Evolutionary conservation across 2,888 invertebrate genomes (phyloP).

Genomic region (Meiosimyza decipiens): DNA sequence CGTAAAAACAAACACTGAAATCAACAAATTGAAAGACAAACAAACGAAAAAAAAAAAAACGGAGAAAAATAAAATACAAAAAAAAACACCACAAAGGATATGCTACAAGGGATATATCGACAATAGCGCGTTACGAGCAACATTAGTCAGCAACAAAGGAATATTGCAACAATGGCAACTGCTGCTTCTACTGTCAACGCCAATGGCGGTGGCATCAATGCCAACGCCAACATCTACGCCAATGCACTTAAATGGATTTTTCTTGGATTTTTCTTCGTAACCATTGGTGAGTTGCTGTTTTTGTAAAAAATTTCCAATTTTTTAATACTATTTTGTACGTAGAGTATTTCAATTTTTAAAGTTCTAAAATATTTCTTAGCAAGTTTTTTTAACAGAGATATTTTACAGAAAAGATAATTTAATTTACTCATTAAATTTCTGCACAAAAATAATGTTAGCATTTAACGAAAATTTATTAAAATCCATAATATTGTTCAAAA

Average conservation of each 20-base stretch:
- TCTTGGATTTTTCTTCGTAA: constrained; percentile 31
- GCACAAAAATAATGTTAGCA: no score
- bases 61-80: not conserved
- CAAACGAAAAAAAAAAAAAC: constrained; percentile 25
- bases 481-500: no score
- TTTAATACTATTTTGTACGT: not conserved
- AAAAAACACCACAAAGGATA: not conserved
- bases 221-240: constrained; percentile 15
- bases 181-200: constrained; percentile 21
- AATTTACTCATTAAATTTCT: not conserved
- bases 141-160: constrained; percentile 19
- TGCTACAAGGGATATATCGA: not conserved
- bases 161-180: constrained; percentile 24
- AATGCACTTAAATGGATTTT: constrained; percentile 41
- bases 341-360: no score
- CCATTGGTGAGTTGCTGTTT: constrained; percentile 37
- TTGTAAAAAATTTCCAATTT: not conserved
- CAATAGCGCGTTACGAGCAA: constrained; percentile 35
- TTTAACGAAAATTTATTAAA: no score
- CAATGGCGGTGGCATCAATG: constrained; percentile 22
- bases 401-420: not conserved
- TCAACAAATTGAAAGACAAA: constrained; percentile 6
- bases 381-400: not conserved
- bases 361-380: not conserved
- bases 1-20: constrained; percentile 6